Evolutionary conservation across 2,113 vertebrate genomes (phyloP).

Genomic region (Galeopterus variegatus): DNA sequence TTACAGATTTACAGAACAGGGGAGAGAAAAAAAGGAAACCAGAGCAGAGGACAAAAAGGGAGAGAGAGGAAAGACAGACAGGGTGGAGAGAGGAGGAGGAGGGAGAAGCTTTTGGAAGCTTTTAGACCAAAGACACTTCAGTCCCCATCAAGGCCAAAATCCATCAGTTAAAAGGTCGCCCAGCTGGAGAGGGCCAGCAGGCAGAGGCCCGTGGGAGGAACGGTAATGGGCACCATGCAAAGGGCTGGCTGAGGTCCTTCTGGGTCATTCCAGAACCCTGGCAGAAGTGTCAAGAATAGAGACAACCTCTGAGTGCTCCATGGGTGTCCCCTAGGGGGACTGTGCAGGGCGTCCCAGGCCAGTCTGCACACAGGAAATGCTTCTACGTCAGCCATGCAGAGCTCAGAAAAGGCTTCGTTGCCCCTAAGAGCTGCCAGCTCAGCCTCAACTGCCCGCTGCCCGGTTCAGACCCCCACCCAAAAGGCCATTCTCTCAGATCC

Average conservation of each 20-base stretch:
- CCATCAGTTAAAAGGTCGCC: not conserved
- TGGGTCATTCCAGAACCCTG: not conserved
- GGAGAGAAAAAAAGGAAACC: not conserved
- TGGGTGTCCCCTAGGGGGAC: accelerated
- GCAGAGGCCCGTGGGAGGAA: not conserved
- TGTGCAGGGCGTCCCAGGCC: not conserved
- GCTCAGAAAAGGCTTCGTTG: not conserved
- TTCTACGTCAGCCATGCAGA: not conserved
- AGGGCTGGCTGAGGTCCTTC: not conserved
- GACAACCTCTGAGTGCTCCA: not conserved
- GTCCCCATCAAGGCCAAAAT: not conserved
- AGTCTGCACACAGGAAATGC: not conserved
- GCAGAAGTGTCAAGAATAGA: not conserved
- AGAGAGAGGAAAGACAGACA: not conserved
- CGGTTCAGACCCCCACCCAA: not conserved
- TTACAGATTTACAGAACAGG: not conserved
- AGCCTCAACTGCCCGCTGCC: accelerated
- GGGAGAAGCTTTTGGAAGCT: not conserved
- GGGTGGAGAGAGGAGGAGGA: not conserved
- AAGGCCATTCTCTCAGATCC: not conserved
- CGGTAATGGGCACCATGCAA: not conserved
- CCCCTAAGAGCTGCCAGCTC: not conserved
- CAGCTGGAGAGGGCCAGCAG: not conserved
- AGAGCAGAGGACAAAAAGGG: not conserved
- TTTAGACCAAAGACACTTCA: not conserved